Percentiles rank a stretch among this genome's conserved stretches.
phyloP scores from a whole-genome alignment of 2,797 vertebrate species.

The Labeo calbasu region DNA sequence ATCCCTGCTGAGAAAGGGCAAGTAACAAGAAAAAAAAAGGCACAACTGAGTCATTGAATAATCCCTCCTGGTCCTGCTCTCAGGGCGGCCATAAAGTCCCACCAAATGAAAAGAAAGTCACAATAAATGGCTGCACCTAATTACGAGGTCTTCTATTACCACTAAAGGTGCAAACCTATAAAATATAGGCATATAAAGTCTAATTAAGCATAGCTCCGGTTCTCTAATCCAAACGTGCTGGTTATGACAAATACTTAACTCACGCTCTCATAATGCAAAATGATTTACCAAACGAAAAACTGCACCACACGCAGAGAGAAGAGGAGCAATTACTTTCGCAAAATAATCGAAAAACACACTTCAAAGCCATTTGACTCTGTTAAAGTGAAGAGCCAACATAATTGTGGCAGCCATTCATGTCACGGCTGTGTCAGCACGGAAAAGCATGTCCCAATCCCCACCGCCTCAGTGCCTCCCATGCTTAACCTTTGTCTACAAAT shows the following conservation, averaged over 20 bases:
- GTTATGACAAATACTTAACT: slow-evolving; percentile 42
- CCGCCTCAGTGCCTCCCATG: slow-evolving; percentile 19
- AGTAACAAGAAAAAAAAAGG: slow-evolving; percentile 12
- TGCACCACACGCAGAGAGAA: slow-evolving; percentile 6
- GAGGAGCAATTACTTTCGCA: slow-evolving; percentile 43
- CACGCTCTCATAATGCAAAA: slow-evolving; percentile 33
- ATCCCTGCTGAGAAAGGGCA: slow-evolving; percentile 41
- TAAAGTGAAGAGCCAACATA: slow-evolving; percentile 47
- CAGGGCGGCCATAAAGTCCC: slow-evolving; percentile 54
- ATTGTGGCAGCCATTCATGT: slow-evolving; percentile 50
- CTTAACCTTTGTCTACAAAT: slow-evolving; percentile 47
- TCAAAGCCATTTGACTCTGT: slow-evolving; percentile 42
- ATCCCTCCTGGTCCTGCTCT: slow-evolving; percentile 57
- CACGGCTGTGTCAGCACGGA: slow-evolving; percentile 34
- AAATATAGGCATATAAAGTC: slow-evolving; percentile 52
- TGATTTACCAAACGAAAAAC: slow-evolving; percentile 24
- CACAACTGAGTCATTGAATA: slow-evolving; percentile 49
- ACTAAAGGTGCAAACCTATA: slow-evolving; percentile 52
- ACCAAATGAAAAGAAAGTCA: slow-evolving; percentile 56
- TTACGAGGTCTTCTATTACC: slow-evolving; percentile 53
- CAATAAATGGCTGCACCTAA: slow-evolving; percentile 56
- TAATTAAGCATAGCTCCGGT: slow-evolving; percentile 46
- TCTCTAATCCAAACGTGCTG: slow-evolving; percentile 25
- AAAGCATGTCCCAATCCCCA: slow-evolving; percentile 22
- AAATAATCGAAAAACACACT: slow-evolving; percentile 45